phyloP scores from a whole-genome alignment of 2,888 invertebrate genomes.

The Galeopsomyia nigrocyanea region DNA sequence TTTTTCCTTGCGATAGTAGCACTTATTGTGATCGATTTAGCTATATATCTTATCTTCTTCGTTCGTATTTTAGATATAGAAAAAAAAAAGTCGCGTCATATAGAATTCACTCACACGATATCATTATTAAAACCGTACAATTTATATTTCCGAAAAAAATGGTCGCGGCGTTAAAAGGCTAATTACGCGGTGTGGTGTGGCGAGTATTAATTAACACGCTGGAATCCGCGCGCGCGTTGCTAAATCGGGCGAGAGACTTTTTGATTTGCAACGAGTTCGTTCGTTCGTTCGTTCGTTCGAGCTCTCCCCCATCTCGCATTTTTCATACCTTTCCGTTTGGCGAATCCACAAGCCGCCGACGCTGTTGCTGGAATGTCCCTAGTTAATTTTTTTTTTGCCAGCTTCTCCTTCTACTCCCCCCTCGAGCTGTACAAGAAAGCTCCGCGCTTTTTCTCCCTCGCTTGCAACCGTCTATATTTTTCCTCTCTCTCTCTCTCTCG shows the following conservation, averaged over 20 bases:
- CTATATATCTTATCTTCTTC: slow-evolving; percentile 23
- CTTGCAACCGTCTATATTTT: slow-evolving; percentile 33
- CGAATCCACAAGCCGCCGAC: slow-evolving; percentile 48
- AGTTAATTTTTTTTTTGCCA: slow-evolving; percentile 58
- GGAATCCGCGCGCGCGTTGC: slow-evolving; percentile 25
- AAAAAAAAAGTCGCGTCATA: not conserved
- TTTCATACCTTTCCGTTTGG: slow-evolving; percentile 22
- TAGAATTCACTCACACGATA: not conserved
- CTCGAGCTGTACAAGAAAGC: no score
- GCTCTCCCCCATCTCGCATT: not conserved
- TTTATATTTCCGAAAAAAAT: not conserved
- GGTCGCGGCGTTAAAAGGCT: slow-evolving; percentile 21
- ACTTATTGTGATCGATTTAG: slow-evolving; percentile 28
- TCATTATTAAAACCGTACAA: not conserved
- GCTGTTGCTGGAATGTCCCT: slow-evolving; percentile 56
- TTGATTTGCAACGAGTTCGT: slow-evolving; percentile 3
- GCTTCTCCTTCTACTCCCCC: not conserved
- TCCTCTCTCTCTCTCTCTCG: slow-evolving; percentile 22
- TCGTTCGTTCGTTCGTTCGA: not conserved
- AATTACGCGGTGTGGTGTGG: slow-evolving; percentile 27
- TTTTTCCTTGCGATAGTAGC: not conserved
- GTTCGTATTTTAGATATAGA: slow-evolving; percentile 1
- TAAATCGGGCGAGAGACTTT: slow-evolving; percentile 35
- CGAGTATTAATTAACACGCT: slow-evolving; percentile 35
- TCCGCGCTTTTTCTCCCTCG: slow-evolving; percentile 24